Percentiles rank a stretch among this genome's conserved stretches.
Conservation (phyloP, 2,113 vertebrate species). For the Phyllostomus discolor region DNA sequence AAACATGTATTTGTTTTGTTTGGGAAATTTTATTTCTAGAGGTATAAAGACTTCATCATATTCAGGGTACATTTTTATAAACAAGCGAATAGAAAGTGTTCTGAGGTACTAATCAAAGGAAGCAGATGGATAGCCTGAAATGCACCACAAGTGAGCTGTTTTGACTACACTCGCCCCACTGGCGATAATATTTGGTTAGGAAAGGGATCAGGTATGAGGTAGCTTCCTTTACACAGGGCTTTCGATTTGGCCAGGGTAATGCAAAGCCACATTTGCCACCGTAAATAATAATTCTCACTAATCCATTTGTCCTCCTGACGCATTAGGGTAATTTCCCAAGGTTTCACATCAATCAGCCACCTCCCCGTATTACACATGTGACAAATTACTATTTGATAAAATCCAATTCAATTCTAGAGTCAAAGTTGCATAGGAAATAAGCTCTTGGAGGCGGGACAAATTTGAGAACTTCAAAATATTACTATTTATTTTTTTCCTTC, state of each 20-base stretch:
- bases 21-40: background rate
- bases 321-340: slow-evolving; percentile 20
- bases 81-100: background rate
- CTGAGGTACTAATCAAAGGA: background rate
- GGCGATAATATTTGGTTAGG: background rate
- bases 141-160: background rate
- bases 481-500: background rate
- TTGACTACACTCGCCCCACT: background rate
- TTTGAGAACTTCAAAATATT: background rate
- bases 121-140: background rate
- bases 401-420: background rate
- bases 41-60: background rate
- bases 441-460: background rate
- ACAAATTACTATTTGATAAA: slow-evolving; percentile 38
- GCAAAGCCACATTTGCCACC: background rate
- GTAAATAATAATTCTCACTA: background rate
- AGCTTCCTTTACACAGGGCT: background rate
- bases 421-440: background rate
- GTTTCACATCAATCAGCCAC: background rate
- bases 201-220: background rate
- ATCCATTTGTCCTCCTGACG: slow-evolving; percentile 44
- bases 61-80: background rate
- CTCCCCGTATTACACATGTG: background rate
- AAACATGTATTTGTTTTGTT: background rate
- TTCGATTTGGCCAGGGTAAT: background rate